Base-by-base conservation (phyloP, 2,797 vertebrate species). In the Micromesistius poutassou region DNA sequence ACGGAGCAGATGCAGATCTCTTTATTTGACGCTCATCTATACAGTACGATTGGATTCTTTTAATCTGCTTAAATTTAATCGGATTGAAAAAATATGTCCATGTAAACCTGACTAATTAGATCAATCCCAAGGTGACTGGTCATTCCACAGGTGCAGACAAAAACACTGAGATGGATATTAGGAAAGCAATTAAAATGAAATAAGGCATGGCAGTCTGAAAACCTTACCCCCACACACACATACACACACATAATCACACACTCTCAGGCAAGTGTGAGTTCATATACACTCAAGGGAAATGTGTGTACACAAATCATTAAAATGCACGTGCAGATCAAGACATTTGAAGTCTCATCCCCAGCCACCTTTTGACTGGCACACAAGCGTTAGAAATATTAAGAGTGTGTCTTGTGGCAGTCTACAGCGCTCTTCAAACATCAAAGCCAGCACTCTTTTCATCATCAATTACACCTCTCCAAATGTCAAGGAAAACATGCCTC, bases 111-210 rank as follows among this genome's bases (percentile, higher is more conserved):
- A n/a, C n/a, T n/a, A n/a, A n/a, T n/a, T n/a, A n/a, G 89, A 91
- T 91, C 79, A 88, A 91, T 89, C 82, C 89, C 79, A 83, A 38
- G 82, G 82, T 73, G 10, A 84, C 79, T 71, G 4, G 88, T 86
- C 84, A 87, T 91, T 91, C 90, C 84, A 87, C 88, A 89, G 89
- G 87, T 86, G 87, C 88, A n/a, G 22, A n/a, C 6, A 55, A 22
- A 55, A 1, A 55, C 40, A 19, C 4, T 87, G 86, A 87, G 86
- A 88, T 84, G 86, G 85, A 85, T 90, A 90, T 88, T 89, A 80
- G 80, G 76, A 83, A 82, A 62, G 55, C 55, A n/a, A 62, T 19
- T 50, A 19, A 50, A 62, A 62, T 7, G 5, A 5, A 62, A 62
- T n/a, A 62, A 62, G 55, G 5, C 55, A 62, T 1, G 8, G 55